Evolutionary conservation across 2,888 invertebrate genomes (phyloP).

Genomic region (Ramazzottius varieornatus): DNA sequence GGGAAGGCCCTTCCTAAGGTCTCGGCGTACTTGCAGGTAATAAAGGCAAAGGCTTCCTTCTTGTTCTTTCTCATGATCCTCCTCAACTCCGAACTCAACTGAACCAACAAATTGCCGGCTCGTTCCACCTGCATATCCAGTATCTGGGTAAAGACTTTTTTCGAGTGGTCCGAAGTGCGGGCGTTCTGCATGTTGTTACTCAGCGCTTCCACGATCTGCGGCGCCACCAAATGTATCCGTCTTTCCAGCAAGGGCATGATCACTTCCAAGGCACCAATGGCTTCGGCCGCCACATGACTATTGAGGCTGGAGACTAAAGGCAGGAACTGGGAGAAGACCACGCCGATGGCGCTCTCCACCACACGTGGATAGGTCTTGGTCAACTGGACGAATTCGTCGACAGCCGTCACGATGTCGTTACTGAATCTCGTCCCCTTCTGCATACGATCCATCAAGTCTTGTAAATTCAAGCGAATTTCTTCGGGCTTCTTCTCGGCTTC

Average conservation of each 20-base stretch:
- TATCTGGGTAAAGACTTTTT: background rate
- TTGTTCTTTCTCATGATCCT: slow-evolving; percentile 1
- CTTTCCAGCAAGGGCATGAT: background rate
- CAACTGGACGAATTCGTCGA: background rate
- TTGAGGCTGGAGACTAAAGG: background rate
- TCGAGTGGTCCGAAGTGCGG: background rate
- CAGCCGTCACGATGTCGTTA: background rate
- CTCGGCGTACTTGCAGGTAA: background rate
- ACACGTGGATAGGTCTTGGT: background rate
- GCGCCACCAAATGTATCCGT: background rate
- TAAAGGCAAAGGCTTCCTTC: background rate
- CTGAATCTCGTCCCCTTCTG: background rate
- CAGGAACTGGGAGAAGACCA: background rate
- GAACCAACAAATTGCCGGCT: background rate
- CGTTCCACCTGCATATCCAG: background rate
- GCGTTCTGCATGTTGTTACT: slow-evolving; percentile 3
- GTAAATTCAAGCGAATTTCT: background rate
- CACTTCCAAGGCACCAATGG: background rate
- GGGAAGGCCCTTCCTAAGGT: background rate
- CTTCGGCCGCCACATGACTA: background rate
- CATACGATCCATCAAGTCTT: background rate
- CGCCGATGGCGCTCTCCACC: background rate
- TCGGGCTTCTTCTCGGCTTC: background rate
- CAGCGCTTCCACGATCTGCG: background rate
- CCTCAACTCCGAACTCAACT: background rate